A percentile compares a stretch with the other conserved stretches of the same genome.
Conservation (phyloP, 2,888 invertebrate species). For the Drosophila dives region DNA sequence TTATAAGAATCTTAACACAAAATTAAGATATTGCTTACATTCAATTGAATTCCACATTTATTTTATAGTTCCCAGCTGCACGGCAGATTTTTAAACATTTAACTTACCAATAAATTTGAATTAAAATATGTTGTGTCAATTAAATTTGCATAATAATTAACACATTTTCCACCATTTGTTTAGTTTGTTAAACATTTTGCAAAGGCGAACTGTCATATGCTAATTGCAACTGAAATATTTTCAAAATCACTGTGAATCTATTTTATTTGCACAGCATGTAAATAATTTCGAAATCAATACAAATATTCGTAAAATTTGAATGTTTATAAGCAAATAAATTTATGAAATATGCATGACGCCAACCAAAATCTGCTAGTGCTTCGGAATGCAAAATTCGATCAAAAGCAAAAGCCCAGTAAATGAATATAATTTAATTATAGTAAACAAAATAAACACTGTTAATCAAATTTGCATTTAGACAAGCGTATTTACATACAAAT, state of each 20-base stretch:
- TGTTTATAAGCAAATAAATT: slow-evolving; percentile 26
- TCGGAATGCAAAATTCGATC: slow-evolving; percentile 33
- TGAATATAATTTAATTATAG: slow-evolving; percentile 55
- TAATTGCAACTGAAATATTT: slow-evolving; percentile 42
- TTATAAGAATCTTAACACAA: not conserved
- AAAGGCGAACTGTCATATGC: slow-evolving; percentile 16
- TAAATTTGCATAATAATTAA: slow-evolving; percentile 3
- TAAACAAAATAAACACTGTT: slow-evolving; percentile 59
- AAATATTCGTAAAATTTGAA: slow-evolving; percentile 34
- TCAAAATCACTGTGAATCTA: slow-evolving; percentile 22
- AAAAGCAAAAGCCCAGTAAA: slow-evolving; percentile 36
- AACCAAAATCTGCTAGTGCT: slow-evolving; percentile 13
- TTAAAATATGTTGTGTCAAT: not conserved
- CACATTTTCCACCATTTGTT: not conserved
- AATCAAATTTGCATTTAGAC: slow-evolving; percentile 81
- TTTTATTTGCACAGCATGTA: slow-evolving; percentile 37
- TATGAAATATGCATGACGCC: slow-evolving; percentile 32
- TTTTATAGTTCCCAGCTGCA: not conserved
- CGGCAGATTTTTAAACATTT: not conserved
- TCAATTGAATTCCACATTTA: not conserved
- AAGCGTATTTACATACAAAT: slow-evolving; percentile 54
- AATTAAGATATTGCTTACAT: not conserved
- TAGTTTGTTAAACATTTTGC: not conserved
- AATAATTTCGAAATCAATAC: slow-evolving; percentile 44
- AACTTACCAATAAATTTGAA: not conserved